phyloP scores from a whole-genome alignment of 2,113 vertebrate species.

The Heteronetta atricapilla region DNA sequence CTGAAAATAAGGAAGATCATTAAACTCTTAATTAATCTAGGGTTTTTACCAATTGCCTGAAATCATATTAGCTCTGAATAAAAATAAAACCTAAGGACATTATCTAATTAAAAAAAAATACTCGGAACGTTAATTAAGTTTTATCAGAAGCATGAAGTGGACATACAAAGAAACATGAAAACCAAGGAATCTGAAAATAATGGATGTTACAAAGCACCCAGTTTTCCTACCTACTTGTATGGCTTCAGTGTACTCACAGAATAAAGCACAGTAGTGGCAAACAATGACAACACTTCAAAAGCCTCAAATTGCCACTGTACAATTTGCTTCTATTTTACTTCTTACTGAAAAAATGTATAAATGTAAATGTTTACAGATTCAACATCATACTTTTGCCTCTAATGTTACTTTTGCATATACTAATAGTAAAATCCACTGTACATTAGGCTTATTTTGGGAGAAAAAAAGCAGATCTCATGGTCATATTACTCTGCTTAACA shows the following conservation, averaged over 20 bases:
- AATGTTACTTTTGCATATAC: not conserved
- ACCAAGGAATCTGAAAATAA: not conserved
- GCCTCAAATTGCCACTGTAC: not conserved
- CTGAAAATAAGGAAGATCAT: not conserved
- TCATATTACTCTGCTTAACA: not conserved
- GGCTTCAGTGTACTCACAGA: not conserved
- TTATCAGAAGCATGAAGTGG: not conserved
- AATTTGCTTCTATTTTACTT: not conserved
- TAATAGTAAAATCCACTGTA: not conserved
- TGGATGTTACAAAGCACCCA: not conserved
- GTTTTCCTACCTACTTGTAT: not conserved
- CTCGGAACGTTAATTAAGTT: not conserved
- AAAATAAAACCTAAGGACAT: not conserved
- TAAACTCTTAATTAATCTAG: not conserved
- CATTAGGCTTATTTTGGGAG: not conserved
- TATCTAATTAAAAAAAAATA: not conserved
- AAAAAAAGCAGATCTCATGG: accelerated
- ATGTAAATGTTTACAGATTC: not conserved
- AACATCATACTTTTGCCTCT: not conserved
- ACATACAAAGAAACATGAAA: not conserved
- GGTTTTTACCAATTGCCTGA: not conserved
- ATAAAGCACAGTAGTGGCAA: not conserved
- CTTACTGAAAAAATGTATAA: not conserved
- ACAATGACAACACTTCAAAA: not conserved
- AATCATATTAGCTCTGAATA: not conserved